Evolutionary conservation across 2,797 vertebrate genomes (phyloP).

Genomic region (Sebastes trivittatus): DNA sequence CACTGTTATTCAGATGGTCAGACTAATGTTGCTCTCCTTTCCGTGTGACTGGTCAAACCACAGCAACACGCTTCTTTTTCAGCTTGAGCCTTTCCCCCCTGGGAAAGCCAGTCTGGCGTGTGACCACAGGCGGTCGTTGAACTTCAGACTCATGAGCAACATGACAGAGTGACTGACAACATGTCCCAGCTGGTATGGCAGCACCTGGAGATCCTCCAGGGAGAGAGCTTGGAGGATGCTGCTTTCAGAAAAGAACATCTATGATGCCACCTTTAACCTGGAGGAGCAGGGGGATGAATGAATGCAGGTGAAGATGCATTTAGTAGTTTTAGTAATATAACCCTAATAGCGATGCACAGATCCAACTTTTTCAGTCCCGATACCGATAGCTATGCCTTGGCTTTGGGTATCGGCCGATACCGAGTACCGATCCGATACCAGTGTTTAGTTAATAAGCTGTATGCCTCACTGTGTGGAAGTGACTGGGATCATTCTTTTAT

Average conservation of each 20-base stretch:
- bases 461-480: too few species aligned
- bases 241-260: conserved; percentile 21
- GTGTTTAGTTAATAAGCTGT: too few species aligned
- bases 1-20: background rate
- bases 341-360: rapidly evolving
- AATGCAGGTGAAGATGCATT: background rate
- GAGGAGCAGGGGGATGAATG: background rate
- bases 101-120: background rate
- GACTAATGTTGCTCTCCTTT: background rate
- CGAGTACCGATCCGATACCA: too few species aligned
- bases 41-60: background rate
- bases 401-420: too few species aligned
- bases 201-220: conserved; percentile 31
- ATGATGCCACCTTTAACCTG: background rate
- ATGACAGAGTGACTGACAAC: conserved; percentile 41
- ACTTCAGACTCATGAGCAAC: conserved; percentile 5
- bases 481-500: too few species aligned
- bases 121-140: conserved; percentile 17
- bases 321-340: background rate
- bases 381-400: too few species aligned
- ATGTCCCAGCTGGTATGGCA: conserved; percentile 34
- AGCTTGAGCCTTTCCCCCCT: background rate
- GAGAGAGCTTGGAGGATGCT: conserved; percentile 7
- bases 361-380: too few species aligned
- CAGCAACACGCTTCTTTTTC: background rate